Base-by-base conservation (phyloP, 2,888 invertebrate species). In the Pharmacophagus antenor region DNA sequence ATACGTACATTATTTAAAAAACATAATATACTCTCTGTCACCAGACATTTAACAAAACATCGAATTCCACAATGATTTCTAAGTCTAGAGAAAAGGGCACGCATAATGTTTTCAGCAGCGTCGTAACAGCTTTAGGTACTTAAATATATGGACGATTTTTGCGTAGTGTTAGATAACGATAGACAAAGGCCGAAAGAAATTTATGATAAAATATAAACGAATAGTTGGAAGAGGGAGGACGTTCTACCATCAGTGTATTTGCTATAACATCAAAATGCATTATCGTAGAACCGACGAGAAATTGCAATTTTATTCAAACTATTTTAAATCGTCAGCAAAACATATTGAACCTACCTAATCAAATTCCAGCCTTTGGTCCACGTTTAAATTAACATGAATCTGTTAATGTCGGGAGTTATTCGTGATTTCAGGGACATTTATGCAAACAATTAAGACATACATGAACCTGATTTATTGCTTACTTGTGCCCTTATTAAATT, bases 1-100 rank as follows among this genome's bases (percentile, higher is more conserved):
- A 88, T 88, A 88, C 86, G 80, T 86, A 86, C 85, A 85, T 85
- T 81, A 85, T 81, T 84, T 76, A 78, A 84, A 25, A 84, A 87
- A 85, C 82, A 80, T 80, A 88, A 85, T 83, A 70, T 81, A 82
- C 79, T 83, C 77, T 71, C 85, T 84, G 87, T 85, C 82, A 84
- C 76, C 81, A 75, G 86, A 87, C 79, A 64, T 80, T 74, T 74
- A 87, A 85, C 78, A 63, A 76, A 87, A 85, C 73, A 75, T 80
- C 72, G 77, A 80, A 76, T 77, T 81, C 73, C 80, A 73, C 66
- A 64, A 66, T 67, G 67, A 63, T 67, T 73, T 74, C 71, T 73
- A 77, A 71, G 72, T 70, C 81, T 81, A 81, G 69, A 65, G 37
- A 10, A 60, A 60, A 56, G 56, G 51, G 54, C 54, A 54, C 49